Evolutionary conservation across 2,113 vertebrate species (phyloP).

Genomic region (Cinclus mexicanus): DNA sequence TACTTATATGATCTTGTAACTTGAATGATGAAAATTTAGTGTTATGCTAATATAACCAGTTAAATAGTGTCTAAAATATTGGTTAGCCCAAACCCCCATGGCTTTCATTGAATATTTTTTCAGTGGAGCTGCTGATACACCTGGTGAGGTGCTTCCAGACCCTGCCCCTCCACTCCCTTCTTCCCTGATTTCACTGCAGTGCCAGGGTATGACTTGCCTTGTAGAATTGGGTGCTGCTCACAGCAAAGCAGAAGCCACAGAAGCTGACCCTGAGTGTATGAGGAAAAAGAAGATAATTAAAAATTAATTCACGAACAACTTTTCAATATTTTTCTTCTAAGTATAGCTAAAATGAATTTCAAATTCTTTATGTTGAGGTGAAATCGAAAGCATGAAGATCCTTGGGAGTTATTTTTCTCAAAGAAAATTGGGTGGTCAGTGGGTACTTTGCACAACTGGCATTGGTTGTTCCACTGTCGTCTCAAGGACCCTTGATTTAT

Average conservation of each 20-base stretch:
- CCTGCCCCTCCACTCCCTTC: background rate
- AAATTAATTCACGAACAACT: background rate
- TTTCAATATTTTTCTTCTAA: slow-evolving; percentile 36
- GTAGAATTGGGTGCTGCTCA: background rate
- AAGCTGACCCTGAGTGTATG: background rate
- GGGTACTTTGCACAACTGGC: background rate
- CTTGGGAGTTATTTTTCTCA: background rate
- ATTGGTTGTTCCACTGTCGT: background rate
- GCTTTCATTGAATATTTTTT: background rate
- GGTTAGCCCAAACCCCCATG: background rate
- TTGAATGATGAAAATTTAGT: background rate
- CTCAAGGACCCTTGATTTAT: background rate
- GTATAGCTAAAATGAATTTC: slow-evolving; percentile 33
- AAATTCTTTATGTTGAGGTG: background rate
- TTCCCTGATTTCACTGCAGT: background rate
- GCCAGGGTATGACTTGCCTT: rapidly evolving
- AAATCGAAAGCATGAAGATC: background rate
- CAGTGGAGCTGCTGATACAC: background rate
- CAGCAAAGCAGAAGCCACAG: background rate
- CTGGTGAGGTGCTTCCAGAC: background rate
- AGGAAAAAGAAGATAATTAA: background rate
- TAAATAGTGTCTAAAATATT: background rate
- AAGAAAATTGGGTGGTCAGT: background rate
- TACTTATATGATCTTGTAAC: background rate
- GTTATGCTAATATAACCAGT: background rate